phyloP scores from a whole-genome alignment of 2,888 invertebrate species.

The Drosophila pegasa region DNA sequence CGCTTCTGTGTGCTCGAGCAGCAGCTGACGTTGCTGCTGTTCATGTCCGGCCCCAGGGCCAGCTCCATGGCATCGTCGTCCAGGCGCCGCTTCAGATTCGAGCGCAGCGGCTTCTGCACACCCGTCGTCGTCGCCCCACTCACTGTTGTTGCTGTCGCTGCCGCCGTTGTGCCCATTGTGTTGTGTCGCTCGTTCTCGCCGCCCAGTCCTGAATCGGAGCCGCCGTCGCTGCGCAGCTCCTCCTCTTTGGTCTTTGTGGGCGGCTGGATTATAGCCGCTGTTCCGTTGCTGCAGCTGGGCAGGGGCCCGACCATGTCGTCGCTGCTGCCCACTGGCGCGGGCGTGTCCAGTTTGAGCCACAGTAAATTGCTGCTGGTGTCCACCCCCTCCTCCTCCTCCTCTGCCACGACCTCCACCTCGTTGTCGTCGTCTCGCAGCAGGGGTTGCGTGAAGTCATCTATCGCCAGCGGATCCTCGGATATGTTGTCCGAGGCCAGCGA shows the following conservation, averaged over 20 bases:
- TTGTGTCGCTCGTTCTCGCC: constrained; percentile 86
- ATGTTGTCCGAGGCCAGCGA: constrained; percentile 79
- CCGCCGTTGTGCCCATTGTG: constrained; percentile 37
- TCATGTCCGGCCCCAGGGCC: constrained; percentile 49
- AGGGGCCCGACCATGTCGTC: not conserved
- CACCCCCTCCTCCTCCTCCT: constrained; percentile 61
- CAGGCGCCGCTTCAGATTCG: constrained; percentile 89
- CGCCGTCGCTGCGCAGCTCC: constrained; percentile 89
- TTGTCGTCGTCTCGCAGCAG: constrained; percentile 35
- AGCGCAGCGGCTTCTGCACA: constrained; percentile 84
- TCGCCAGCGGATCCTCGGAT: constrained; percentile 84
- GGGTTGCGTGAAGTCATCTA: constrained; percentile 78
- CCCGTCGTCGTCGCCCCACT: not conserved
- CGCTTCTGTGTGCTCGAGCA: constrained; percentile 85
- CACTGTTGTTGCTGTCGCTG: constrained; percentile 14
- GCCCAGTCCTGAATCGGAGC: constrained; percentile 93
- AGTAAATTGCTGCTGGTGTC: constrained; percentile 69
- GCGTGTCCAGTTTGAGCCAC: constrained; percentile 68
- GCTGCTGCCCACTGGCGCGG: not conserved
- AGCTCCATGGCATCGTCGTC: constrained; percentile 85
- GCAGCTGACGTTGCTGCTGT: constrained; percentile 12
- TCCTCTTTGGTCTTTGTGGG: constrained; percentile 55
- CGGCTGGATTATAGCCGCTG: constrained; percentile 11
- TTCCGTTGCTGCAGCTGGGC: constrained; percentile 14
- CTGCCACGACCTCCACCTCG: constrained; percentile 43